A percentile compares a stretch with the other conserved stretches of the same genome.
These are phyloP conservation scores for Scomberomorus guttatus DNA, from an alignment of 2,797 vertebrate genomes.

Conservation along the genomic window DNA sequence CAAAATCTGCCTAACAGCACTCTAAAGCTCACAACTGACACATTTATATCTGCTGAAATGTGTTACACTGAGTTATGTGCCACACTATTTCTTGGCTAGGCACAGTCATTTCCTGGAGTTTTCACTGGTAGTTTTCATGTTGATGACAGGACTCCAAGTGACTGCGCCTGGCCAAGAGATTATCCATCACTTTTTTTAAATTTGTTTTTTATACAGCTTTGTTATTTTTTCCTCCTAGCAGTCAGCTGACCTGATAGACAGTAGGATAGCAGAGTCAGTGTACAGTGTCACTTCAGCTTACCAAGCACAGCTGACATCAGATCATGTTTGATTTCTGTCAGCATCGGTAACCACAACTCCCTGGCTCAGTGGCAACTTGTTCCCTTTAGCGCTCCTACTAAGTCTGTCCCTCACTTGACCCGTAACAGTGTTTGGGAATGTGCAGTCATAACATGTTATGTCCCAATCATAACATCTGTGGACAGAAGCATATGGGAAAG, in stretches of 20 bases:
- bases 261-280: slow-evolving; percentile 8
- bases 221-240: background rate
- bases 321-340: slow-evolving; percentile 63
- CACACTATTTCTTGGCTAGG: no score
- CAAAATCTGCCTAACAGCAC: no score
- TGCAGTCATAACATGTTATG: slow-evolving; percentile 82
- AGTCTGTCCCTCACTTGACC: slow-evolving; percentile 74
- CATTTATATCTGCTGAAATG: no score
- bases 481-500: slow-evolving; percentile 83
- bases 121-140: no score
- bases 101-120: no score
- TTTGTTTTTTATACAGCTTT: background rate
- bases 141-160: no score
- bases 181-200: no score
- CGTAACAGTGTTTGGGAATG: slow-evolving; percentile 73
- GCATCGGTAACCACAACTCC: slow-evolving; percentile 46
- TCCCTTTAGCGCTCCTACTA: slow-evolving; percentile 50
- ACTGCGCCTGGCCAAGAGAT: background rate
- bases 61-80: no score
- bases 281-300: slow-evolving; percentile 37
- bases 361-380: slow-evolving; percentile 11
- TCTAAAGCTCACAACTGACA: no score
- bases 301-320: slow-evolving; percentile 59
- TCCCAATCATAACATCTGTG: slow-evolving; percentile 80
- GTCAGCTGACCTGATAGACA: slow-evolving; percentile 27